Conservation (phyloP, 1,140 invertebrate genomes). For the Pissodes strobi region DNA sequence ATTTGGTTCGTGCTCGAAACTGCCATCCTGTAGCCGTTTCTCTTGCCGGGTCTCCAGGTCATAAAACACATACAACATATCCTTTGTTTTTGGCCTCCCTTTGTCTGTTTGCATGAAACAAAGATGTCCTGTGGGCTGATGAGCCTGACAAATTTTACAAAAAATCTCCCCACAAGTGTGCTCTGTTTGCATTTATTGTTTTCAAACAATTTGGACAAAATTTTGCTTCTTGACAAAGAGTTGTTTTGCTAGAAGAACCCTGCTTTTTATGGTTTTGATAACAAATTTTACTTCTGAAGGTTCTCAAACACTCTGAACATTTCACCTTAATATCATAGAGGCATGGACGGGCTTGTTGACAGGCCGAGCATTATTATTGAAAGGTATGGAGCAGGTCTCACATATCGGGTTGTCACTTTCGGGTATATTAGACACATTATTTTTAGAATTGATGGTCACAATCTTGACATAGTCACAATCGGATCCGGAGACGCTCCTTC, state of each 20-base stretch:
- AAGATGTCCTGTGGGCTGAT: constrained; percentile 16
- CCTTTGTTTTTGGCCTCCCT: constrained; percentile 7
- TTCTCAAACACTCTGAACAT: neutral
- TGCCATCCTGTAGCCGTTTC: constrained; percentile 6
- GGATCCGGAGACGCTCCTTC: no score
- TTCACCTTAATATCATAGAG: no score
- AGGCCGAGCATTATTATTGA: no score
- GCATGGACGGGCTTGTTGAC: no score
- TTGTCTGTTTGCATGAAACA: constrained; percentile 24
- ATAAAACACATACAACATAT: constrained; percentile 31
- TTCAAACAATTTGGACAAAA: constrained; percentile 1
- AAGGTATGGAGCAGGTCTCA: no score
- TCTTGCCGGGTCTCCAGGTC: constrained; percentile 32
- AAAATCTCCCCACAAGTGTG: constrained; percentile 20
- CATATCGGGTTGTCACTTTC: no score
- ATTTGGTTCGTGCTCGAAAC: constrained; percentile 21
- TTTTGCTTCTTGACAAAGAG: neutral
- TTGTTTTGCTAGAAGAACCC: neutral
- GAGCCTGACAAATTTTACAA: constrained; percentile 16
- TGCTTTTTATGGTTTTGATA: neutral
- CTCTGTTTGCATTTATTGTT: neutral
- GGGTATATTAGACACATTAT: no score
- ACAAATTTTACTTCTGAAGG: neutral
- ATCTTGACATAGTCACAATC: no score
- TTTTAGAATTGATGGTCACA: no score